These are phyloP conservation scores for Smittia aterrima DNA, from an alignment of 2,888 invertebrate species.

Conservation along the genomic window DNA sequence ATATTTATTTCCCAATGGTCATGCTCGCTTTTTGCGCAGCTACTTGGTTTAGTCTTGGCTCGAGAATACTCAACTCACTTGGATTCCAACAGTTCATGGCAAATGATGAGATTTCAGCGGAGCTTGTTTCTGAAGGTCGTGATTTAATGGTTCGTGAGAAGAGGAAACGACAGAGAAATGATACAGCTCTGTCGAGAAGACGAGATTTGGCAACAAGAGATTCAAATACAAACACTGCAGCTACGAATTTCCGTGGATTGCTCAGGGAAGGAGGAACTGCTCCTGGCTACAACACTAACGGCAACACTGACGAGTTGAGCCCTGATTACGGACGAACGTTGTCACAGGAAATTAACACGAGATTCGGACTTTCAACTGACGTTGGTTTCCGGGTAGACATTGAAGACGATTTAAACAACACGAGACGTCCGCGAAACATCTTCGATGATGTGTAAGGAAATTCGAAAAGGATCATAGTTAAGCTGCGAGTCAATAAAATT, in stretches of 20 bases:
- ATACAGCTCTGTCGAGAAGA: conserved; percentile 73
- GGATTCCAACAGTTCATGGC: conserved; percentile 98
- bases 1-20: conserved; percentile 97
- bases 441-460: conserved; percentile 76
- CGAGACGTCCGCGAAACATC: conserved; percentile 69
- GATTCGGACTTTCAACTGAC: conserved; percentile 66
- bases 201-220: conserved; percentile 72
- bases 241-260: conserved; percentile 50
- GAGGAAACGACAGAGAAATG: conserved; percentile 74
- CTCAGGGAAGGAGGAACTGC: conserved; percentile 10
- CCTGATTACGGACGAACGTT: conserved; percentile 52
- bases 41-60: conserved; percentile 92
- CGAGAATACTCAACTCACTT: conserved; percentile 81
- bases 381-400: conserved; percentile 53
- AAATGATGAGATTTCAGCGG: conserved; percentile 90
- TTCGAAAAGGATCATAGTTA: not conserved
- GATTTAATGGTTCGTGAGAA: conserved; percentile 88
- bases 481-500: conserved; percentile 7
- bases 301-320: conserved; percentile 47
- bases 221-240: conserved; percentile 61
- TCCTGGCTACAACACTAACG: conserved; percentile 48
- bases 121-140: conserved; percentile 89
- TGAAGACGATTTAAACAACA: conserved; percentile 51
- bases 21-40: conserved; percentile 60
- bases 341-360: conserved; percentile 61